Conservation (phyloP, 2,113 vertebrate species). For the Galbula dea region DNA sequence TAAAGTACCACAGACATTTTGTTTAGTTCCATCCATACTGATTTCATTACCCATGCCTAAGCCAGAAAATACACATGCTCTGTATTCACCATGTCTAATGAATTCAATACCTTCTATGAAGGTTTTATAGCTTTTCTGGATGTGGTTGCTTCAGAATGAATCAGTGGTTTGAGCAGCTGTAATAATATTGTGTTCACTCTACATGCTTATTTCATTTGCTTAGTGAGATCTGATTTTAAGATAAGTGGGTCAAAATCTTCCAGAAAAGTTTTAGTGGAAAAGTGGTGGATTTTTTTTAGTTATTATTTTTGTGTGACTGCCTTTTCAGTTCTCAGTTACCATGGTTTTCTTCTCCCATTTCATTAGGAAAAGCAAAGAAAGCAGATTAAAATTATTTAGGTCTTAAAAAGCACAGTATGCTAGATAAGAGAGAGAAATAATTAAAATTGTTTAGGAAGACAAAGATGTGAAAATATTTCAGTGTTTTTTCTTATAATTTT, state of each 20-base stretch:
- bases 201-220: background rate
- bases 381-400: background rate
- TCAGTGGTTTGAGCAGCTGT: constrained; percentile 19
- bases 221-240: background rate
- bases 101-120: background rate
- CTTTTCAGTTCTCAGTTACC: background rate
- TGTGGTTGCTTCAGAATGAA: constrained; percentile 26
- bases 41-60: background rate
- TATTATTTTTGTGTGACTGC: background rate
- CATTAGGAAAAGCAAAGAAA: background rate
- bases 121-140: background rate
- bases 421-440: background rate
- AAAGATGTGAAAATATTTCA: background rate
- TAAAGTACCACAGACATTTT: background rate
- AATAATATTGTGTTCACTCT: background rate
- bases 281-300: background rate
- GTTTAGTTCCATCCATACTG: background rate
- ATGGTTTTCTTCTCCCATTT: background rate
- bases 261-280: background rate
- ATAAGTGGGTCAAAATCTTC: background rate
- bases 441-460: background rate
- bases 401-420: background rate
- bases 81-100: background rate
- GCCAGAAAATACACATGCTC: background rate
- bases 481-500: background rate